Evolutionary conservation across 2,113 vertebrate genomes (phyloP).

Genomic region (Xiphophorus couchianus): DNA sequence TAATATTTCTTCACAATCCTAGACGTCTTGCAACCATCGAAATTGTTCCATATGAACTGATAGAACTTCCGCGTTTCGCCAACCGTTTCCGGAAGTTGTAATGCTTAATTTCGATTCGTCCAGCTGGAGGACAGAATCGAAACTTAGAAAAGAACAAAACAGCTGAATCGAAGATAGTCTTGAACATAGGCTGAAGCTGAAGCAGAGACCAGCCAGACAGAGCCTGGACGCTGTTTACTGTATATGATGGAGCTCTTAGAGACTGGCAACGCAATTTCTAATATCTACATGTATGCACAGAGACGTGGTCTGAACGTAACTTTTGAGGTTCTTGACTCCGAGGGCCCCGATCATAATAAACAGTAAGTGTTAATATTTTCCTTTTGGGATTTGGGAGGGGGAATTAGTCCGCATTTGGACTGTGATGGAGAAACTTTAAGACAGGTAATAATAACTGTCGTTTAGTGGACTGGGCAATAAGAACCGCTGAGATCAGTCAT

Average conservation of each 20-base stretch:
- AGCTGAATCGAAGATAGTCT: neutral
- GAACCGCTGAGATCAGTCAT: no score
- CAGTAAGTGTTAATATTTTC: constrained; percentile 51
- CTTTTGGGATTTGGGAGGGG: neutral
- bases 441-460: no score
- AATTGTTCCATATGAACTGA: no score
- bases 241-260: no score
- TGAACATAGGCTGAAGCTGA: neutral
- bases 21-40: no score
- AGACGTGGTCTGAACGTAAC: rapidly evolving
- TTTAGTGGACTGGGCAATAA: no score
- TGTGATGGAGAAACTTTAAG: no score
- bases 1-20: no score
- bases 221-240: no score
- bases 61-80: no score
- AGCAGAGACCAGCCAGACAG: neutral
- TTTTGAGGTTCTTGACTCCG: constrained; percentile 24
- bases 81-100: neutral
- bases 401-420: neutral
- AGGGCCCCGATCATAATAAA: constrained; percentile 53
- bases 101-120: neutral
- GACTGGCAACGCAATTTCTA: constrained; percentile 38
- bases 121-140: constrained; percentile 12
- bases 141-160: neutral
- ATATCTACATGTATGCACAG: constrained; percentile 53